Evolutionary conservation across 2,888 invertebrate species (phyloP).

Genomic region (Elgonia sp.): DNA sequence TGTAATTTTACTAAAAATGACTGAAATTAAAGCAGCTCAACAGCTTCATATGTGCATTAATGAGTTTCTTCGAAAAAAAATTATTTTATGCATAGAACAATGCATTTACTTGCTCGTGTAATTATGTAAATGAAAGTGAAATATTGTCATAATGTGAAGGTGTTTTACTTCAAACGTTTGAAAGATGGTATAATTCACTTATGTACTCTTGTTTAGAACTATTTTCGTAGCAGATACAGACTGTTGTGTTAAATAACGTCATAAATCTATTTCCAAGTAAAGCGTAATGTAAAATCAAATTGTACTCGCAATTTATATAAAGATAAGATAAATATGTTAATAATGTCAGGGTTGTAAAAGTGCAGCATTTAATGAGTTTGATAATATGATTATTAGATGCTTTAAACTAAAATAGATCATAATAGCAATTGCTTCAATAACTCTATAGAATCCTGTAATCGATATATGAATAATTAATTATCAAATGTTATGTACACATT

Average conservation of each 20-base stretch:
- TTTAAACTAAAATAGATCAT: too few species aligned
- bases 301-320: too few species aligned
- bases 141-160: slow-evolving; percentile 40
- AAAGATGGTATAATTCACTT: slow-evolving; percentile 43
- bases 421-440: too few species aligned
- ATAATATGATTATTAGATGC: too few species aligned
- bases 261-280: neutral
- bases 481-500: too few species aligned
- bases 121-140: slow-evolving; percentile 49
- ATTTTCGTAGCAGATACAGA: slow-evolving; percentile 40
- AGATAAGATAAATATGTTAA: too few species aligned
- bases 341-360: too few species aligned
- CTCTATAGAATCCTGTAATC: too few species aligned
- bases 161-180: slow-evolving; percentile 19
- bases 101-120: slow-evolving; percentile 10
- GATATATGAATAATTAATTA: too few species aligned
- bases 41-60: neutral
- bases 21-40: too few species aligned
- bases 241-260: slow-evolving; percentile 16
- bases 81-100: neutral
- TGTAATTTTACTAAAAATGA: too few species aligned
- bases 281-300: neutral
- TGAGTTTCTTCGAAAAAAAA: neutral
- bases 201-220: slow-evolving; percentile 49
- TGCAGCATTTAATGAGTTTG: too few species aligned